Percentiles rank a stretch among this genome's conserved stretches.
Evolutionary conservation across 1,140 invertebrate genomes (phyloP).

Genomic region (Leptonema lineaticorne): DNA sequence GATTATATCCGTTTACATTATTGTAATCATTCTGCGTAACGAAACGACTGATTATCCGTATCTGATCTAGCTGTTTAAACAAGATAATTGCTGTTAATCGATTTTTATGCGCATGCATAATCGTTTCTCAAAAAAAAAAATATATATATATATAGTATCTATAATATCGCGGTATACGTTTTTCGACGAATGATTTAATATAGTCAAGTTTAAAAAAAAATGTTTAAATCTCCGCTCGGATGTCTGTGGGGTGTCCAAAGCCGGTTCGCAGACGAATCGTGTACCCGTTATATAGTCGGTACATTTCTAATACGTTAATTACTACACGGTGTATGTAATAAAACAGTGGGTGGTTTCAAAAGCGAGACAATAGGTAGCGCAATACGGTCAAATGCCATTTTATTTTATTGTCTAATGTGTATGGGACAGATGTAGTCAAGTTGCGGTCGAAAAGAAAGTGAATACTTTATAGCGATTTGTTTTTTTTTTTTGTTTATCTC

Average conservation of each 20-base stretch:
- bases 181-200: too few species aligned
- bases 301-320: constrained; percentile 21
- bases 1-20: constrained; percentile 14
- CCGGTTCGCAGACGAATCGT: not conserved
- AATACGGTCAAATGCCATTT: constrained; percentile 28
- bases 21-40: not conserved
- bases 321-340: constrained; percentile 31
- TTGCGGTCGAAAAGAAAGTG: too few species aligned
- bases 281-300: not conserved
- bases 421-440: too few species aligned
- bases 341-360: constrained; percentile 30
- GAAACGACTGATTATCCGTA: not conserved
- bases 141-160: too few species aligned
- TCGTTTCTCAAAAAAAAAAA: not conserved
- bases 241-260: constrained; percentile 3
- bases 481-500: too few species aligned
- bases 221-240: too few species aligned
- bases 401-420: too few species aligned
- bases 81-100: constrained; percentile 15
- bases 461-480: too few species aligned
- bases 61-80: constrained; percentile 2
- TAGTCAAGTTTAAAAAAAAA: too few species aligned
- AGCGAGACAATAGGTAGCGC: constrained; percentile 26
- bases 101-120: not conserved
- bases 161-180: too few species aligned